A percentile compares a stretch with the other conserved stretches of the same genome.
Evolutionary conservation across 1,140 invertebrate genomes (phyloP).

Genomic region (Tribolium castaneum): DNA sequence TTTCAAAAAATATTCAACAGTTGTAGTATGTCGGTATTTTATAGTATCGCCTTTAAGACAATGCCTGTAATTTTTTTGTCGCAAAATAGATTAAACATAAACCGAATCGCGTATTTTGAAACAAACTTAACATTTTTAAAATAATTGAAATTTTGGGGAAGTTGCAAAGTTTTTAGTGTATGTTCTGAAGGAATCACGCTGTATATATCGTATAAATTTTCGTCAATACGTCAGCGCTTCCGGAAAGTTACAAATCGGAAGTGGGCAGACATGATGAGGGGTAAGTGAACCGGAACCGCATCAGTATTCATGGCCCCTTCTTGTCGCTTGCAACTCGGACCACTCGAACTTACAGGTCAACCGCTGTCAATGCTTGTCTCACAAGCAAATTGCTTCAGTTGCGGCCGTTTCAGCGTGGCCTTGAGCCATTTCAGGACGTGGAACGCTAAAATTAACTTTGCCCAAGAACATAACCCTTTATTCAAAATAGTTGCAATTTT

Average conservation of each 20-base stretch:
- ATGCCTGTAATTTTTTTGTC: no score
- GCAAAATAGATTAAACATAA: no score
- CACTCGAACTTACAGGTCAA: conserved; percentile 52
- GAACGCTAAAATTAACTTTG: not conserved
- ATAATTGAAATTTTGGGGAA: no score
- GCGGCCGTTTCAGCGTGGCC: not conserved
- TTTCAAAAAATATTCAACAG: no score
- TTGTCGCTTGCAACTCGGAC: conserved; percentile 50
- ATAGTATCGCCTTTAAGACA: no score
- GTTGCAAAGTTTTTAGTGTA: no score
- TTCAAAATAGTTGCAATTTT: no score
- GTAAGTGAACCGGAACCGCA: conserved; percentile 47
- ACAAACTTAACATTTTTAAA: no score
- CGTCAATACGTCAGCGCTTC: conserved; percentile 39
- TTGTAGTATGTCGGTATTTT: no score
- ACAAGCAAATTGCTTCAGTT: conserved; percentile 50
- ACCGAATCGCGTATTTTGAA: no score
- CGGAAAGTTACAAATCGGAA: conserved; percentile 49
- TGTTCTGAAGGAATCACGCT: no score
- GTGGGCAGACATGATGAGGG: conserved; percentile 49
- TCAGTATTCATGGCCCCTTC: conserved; percentile 53
- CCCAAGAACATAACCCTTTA: not conserved
- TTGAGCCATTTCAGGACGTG: not conserved
- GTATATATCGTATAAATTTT: no score
- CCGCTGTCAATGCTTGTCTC: conserved; percentile 56